A percentile compares a stretch with the other conserved stretches of the same genome.
Evolutionary conservation across 2,888 invertebrate genomes (phyloP).

Genomic region (Dryadula phaetusa): DNA sequence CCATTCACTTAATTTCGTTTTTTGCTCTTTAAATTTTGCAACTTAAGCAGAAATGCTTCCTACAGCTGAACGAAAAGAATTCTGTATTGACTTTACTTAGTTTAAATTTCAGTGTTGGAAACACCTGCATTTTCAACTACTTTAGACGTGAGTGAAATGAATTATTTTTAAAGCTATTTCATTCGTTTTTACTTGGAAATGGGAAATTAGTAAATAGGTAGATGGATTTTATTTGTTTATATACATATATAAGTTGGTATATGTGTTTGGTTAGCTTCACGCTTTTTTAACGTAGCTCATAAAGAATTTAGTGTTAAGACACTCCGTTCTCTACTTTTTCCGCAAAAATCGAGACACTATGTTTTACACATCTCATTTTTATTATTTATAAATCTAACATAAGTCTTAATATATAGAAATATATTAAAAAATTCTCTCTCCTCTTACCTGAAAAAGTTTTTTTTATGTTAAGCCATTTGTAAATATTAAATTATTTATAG

Average conservation of each 20-base stretch:
- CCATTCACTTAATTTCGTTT: constrained; percentile 45
- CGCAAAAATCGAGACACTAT: no score
- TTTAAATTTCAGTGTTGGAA: constrained; percentile 43
- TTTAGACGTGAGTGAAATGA: constrained; percentile 31
- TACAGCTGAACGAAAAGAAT: constrained; percentile 55
- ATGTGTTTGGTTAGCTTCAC: no score
- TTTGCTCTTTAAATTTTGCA: constrained; percentile 58
- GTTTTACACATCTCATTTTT: no score
- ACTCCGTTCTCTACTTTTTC: no score
- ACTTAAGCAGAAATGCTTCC: constrained; percentile 57
- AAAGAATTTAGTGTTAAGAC: no score
- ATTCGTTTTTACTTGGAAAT: constrained; percentile 4
- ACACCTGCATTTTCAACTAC: constrained; percentile 33
- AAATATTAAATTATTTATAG: neutral
- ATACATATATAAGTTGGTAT: neutral
- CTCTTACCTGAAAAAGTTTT: no score
- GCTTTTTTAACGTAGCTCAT: no score
- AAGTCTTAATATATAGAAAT: no score
- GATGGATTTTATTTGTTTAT: neutral
- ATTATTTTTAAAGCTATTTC: constrained; percentile 21
- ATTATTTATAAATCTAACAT: no score
- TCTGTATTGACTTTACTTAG: constrained; percentile 53
- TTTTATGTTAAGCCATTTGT: no score
- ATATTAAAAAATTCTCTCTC: no score
- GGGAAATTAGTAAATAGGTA: neutral